Evolutionary conservation across 2,113 vertebrate genomes (phyloP), one percentile per base, ranked within the genome.

Genomic region (Poeciliopsis occidentalis): DNA sequence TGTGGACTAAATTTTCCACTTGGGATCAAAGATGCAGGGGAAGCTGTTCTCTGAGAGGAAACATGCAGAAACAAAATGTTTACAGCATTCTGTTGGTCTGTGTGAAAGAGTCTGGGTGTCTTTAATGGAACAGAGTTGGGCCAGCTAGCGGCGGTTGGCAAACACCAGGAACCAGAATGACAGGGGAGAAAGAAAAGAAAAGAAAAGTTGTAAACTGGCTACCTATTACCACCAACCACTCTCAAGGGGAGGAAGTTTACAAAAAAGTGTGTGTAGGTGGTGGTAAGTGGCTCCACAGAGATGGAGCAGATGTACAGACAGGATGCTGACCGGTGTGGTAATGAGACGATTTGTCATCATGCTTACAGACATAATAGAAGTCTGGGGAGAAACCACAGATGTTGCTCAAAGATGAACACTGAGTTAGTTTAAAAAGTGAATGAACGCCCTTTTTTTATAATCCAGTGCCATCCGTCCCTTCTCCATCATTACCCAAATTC

Each of bases 1-100:
- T 32, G 30, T 51, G 73, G 89, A 83, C 70, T 61, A 26, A 32
- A 92, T 87, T 83, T 94, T 91, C 88, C 90, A 87, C 80, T 91
- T 77, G 80, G 83, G 77, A 86, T 89, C 83, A 80, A 69, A 89
- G 88, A 94, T 91, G 88, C 91, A 76, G 63, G 69, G 68, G 61
- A 47, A 69, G 79, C 78, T 76, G 74, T 87, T 88, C 75, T 88
- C 80, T 73, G 41, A 75, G 75, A 72, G 68, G 60, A 80, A 87
- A 86, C 76, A 89, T 77, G 29, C 24, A 71, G 31, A 79, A 89
- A 83, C 66, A 75, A 78, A 86, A 60, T 39, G 67, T 82, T 73
- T 69, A 67, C 64, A 64, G 64, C 6, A 27, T 47, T 73, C 22
- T 73, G 75, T 70, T 54, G 29, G 26, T 81, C 76, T 78, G 60